Base-by-base conservation (phyloP, 2,888 invertebrate genomes). In the Parnassius orleans region DNA sequence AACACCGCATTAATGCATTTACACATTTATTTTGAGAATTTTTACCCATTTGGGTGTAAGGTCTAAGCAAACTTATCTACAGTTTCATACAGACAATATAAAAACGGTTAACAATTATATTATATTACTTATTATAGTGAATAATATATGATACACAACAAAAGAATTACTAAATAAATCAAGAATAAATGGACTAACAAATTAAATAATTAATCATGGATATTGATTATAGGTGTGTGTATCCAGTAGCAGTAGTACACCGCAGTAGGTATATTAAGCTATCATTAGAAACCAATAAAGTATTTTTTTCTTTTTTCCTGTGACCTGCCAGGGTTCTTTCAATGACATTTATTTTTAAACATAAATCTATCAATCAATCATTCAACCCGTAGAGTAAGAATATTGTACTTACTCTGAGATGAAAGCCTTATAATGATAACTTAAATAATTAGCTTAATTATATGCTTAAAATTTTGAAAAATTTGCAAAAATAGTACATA, bases 1-100 rank as follows among this genome's bases (percentile, higher is more conserved):
- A 79, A 84, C 74, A 76, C 65, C 65, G 61, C 67, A 41, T 64
- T 65, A 57, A 70, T 74, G 74, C 67, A 74, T 77, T 73, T 61
- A 63, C 65, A 60, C 69, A 66, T 86, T 84, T 86, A 86, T 86
- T 86, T 82, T 84, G 84, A 84, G 80, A 79, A 76, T 72, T 77
- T 81, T 78, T 77, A 72, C 68, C 72, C 63, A 72, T 74, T 75
- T 71, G 68, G 57, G 66, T 73, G 72, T 69, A 80, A 70, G 72
- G 66, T 73, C 72, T 69, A 80, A 70, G 72, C 69, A 74, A 80
- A 76, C 79, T 81, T 83, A 84, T 64, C 68, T 81, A 80, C 73
- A 74, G 76, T 79, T 79, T 72, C 64, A 58, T 75, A 69, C 75
- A 72, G 68, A 77, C 72, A 75, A 66, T 74, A 78, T 62, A 65